Conservation (phyloP, 2,888 invertebrate genomes). For the Hedychridium roseum region DNA sequence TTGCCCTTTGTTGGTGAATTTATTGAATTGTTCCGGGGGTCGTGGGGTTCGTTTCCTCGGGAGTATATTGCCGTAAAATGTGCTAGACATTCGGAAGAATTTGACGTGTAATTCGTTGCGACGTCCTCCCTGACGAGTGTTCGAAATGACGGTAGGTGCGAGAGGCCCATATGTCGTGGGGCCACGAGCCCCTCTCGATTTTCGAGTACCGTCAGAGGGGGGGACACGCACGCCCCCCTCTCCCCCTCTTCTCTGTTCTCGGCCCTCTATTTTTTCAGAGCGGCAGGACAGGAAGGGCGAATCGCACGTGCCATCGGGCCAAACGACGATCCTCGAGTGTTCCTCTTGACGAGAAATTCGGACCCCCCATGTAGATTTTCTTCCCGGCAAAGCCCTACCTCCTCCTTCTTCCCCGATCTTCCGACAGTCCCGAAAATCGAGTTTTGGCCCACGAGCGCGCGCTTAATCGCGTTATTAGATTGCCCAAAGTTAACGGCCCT, state of each 20-base stretch:
- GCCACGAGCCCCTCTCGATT: too few species aligned
- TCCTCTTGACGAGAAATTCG: constrained; percentile 22
- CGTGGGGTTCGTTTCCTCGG: too few species aligned
- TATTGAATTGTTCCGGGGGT: too few species aligned
- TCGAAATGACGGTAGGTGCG: constrained; percentile 9
- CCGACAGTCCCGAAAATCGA: constrained; percentile 30
- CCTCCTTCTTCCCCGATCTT: constrained; percentile 12
- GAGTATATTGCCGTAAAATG: too few species aligned
- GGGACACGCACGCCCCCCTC: too few species aligned
- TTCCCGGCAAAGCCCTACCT: constrained; percentile 12
- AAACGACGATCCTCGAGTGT: constrained; percentile 16
- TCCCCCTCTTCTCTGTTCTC: too few species aligned
- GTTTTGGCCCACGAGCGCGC: constrained; percentile 23
- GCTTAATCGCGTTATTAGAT: constrained; percentile 37
- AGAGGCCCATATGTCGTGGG: constrained; percentile 19
- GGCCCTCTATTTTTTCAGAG: too few species aligned
- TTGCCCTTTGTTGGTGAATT: too few species aligned
- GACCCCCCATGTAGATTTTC: constrained; percentile 24
- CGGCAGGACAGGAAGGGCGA: constrained; percentile 19
- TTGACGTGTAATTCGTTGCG: too few species aligned
- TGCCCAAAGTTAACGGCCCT: constrained; percentile 31
- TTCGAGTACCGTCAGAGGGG: too few species aligned
- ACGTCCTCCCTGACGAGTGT: too few species aligned
- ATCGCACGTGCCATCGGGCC: constrained; percentile 25
- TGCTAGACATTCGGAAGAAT: too few species aligned